These are phyloP conservation scores for Cygnus atratus DNA, from an alignment of 2,113 vertebrate genomes.

Conservation along the genomic window DNA sequence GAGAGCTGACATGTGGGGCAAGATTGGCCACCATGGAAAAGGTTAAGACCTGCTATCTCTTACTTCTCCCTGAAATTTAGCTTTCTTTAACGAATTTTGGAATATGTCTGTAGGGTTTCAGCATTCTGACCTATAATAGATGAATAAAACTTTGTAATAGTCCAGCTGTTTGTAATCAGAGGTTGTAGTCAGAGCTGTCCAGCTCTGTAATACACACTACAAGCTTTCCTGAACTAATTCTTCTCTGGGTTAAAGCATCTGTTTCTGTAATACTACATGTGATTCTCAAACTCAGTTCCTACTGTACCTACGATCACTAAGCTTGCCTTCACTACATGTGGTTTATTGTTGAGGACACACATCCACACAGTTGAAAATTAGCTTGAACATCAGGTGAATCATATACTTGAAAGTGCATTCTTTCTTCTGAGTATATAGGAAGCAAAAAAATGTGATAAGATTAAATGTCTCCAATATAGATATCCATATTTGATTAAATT, in stretches of 20 bases:
- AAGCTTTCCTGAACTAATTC: neutral
- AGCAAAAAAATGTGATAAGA: neutral
- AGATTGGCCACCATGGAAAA: neutral
- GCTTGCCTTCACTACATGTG: neutral
- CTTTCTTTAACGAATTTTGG: neutral
- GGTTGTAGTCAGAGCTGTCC: neutral
- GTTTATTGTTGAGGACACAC: neutral
- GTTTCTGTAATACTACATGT: neutral
- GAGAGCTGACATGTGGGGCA: neutral
- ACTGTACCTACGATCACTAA: neutral
- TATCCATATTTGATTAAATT: neutral
- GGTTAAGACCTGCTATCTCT: neutral
- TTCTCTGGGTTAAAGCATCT: neutral
- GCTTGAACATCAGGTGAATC: neutral
- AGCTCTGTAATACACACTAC: neutral
- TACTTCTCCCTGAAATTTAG: neutral
- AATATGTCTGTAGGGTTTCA: neutral
- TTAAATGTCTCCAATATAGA: neutral
- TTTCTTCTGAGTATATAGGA: neutral
- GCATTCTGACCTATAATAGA: neutral
- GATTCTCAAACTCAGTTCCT: neutral
- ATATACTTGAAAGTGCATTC: neutral
- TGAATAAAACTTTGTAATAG: neutral
- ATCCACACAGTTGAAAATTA: neutral
- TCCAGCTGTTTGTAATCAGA: neutral